Evolutionary conservation across 2,113 vertebrate species (phyloP).

Genomic region (Menura novaehollandiae): DNA sequence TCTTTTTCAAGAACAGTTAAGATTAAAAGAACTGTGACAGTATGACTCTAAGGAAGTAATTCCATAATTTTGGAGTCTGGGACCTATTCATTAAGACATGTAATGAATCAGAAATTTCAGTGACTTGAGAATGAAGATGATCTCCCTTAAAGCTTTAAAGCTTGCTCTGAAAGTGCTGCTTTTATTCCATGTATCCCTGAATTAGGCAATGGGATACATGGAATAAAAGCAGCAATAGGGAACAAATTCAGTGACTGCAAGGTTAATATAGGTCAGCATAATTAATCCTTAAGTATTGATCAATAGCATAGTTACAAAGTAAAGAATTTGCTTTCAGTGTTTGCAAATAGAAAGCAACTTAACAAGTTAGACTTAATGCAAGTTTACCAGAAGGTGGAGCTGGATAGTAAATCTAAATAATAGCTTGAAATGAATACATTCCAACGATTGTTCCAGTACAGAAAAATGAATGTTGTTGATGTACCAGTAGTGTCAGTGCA

Average conservation of each 20-base stretch:
- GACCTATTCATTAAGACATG: not conserved
- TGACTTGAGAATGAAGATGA: not conserved
- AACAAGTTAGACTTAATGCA: not conserved
- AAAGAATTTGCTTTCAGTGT: not conserved
- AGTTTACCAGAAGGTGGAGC: slow-evolving; percentile 65
- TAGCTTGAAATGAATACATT: not conserved
- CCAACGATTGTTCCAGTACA: not conserved
- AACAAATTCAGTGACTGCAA: not conserved
- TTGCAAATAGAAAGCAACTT: not conserved
- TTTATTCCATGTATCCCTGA: not conserved
- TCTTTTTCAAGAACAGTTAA: not conserved
- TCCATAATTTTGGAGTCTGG: not conserved
- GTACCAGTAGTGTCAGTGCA: not conserved
- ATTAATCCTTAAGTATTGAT: not conserved
- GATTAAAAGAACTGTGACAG: not conserved
- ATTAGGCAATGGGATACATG: not conserved
- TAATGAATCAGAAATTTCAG: not conserved
- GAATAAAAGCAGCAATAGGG: no score
- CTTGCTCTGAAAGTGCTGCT: not conserved
- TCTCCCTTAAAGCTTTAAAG: not conserved
- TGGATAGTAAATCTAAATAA: slow-evolving; percentile 54
- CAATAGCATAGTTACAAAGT: not conserved
- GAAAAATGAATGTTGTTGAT: not conserved
- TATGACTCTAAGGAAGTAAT: not conserved
- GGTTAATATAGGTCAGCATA: not conserved